Percentiles rank a stretch among this genome's conserved stretches.
These are phyloP conservation scores for Clarias pachynema DNA, from an alignment of 2,797 vertebrate genomes.

Conservation along the genomic window DNA sequence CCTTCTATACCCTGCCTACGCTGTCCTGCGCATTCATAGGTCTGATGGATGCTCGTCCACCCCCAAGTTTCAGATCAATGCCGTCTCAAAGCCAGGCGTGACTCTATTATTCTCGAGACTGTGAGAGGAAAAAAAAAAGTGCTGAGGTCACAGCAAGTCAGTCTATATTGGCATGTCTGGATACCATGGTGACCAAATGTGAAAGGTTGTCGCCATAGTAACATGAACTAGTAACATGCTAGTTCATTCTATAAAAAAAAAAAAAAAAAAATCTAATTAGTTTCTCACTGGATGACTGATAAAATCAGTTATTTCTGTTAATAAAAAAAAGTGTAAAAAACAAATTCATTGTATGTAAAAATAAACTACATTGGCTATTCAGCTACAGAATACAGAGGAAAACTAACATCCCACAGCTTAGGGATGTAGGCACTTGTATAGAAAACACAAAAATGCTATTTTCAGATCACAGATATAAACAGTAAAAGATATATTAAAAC, in stretches of 20 bases:
- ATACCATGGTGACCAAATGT: slow-evolving; percentile 76
- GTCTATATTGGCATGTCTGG: slow-evolving; percentile 66
- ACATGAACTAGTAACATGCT: slow-evolving; percentile 53
- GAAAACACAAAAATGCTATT: slow-evolving; percentile 23
- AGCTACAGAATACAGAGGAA: slow-evolving; percentile 8
- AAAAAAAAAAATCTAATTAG: slow-evolving; percentile 29
- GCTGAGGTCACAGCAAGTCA: slow-evolving; percentile 70
- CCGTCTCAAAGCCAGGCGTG: background rate
- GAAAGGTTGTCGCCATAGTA: slow-evolving; percentile 63
- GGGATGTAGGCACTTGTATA: slow-evolving; percentile 13
- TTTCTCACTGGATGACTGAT: slow-evolving; percentile 58
- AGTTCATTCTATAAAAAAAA: slow-evolving; percentile 30
- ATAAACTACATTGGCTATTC: background rate
- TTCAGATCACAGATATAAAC: slow-evolving; percentile 14
- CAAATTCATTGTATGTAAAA: background rate
- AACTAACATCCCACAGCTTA: slow-evolving; percentile 10
- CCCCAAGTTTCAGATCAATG: slow-evolving; percentile 9
- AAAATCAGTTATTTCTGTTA: background rate
- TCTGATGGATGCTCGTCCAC: background rate
- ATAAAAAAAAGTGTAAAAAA: background rate
- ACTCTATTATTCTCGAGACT: slow-evolving; percentile 65
- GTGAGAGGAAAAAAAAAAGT: slow-evolving; percentile 72
- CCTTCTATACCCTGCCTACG: background rate
- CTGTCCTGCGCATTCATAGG: background rate
- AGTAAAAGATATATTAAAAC: slow-evolving; percentile 15